Conservation (phyloP, 2,888 invertebrate species). For the Octodonta nipae region DNA sequence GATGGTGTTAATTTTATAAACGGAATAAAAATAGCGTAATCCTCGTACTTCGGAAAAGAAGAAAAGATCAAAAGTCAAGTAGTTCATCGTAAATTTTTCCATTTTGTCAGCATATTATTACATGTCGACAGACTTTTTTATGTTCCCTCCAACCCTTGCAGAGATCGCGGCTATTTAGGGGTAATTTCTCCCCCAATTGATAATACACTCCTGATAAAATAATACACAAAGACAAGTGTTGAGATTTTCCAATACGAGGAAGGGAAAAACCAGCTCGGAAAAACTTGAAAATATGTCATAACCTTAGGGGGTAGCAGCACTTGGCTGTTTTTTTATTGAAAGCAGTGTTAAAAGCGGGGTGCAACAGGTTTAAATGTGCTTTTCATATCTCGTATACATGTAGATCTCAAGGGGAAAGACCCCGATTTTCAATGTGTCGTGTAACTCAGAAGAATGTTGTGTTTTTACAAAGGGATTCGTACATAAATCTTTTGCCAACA, state of each 20-base stretch:
- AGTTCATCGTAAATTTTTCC: too few species aligned
- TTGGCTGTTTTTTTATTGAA: conserved; percentile 22
- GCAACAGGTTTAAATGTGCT: conserved; percentile 34
- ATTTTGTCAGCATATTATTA: too few species aligned
- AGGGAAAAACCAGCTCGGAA: neutral
- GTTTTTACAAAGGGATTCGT: too few species aligned
- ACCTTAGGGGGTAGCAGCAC: conserved; percentile 23
- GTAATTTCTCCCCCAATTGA: conserved; percentile 16
- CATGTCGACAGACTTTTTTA: too few species aligned
- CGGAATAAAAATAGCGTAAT: too few species aligned
- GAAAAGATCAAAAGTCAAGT: too few species aligned
- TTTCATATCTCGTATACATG: conserved; percentile 29
- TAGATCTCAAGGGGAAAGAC: conserved; percentile 19
- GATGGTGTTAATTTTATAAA: too few species aligned
- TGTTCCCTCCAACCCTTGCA: conserved; percentile 8
- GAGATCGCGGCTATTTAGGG: conserved; percentile 12
- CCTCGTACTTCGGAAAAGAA: too few species aligned
- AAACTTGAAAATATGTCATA: conserved; percentile 24
- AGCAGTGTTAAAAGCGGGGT: conserved; percentile 12
- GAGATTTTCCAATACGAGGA: conserved; percentile 17
- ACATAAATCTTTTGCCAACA: too few species aligned
- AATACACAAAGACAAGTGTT: conserved; percentile 22
- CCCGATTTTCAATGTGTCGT: conserved; percentile 16
- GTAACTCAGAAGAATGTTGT: too few species aligned
- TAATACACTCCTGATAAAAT: too few species aligned